Conservation (phyloP, 2,113 vertebrate species). For the Otus sunia region DNA sequence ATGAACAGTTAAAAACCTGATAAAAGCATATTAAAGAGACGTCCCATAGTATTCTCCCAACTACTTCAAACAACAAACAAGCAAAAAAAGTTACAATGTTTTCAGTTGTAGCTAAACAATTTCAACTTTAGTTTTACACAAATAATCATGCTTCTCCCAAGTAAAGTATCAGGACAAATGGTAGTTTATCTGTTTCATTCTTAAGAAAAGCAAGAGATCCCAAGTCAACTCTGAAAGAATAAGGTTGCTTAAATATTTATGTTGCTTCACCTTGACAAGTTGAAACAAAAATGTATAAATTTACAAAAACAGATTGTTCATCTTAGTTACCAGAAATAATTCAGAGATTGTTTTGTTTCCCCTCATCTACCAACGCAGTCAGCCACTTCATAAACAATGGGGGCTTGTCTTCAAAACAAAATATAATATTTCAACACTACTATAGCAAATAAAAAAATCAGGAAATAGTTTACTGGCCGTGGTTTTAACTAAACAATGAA, state of each 20-base stretch:
- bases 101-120: not conserved
- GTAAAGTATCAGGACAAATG: not conserved
- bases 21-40: not conserved
- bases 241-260: not conserved
- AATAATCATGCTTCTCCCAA: too few relatives aligned
- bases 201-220: not conserved
- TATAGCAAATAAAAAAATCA: not conserved
- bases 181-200: not conserved
- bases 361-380: not conserved
- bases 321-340: not conserved
- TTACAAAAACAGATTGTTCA: not conserved
- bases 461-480: not conserved
- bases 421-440: not conserved
- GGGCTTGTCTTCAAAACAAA: not conserved
- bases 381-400: not conserved
- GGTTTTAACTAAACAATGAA: not conserved
- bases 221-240: not conserved
- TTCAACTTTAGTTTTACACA: not conserved
- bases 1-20: not conserved
- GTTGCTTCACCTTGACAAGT: not conserved
- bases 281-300: not conserved
- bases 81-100: not conserved
- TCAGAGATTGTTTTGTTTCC: not conserved
- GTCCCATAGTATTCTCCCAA: not conserved
- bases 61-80: not conserved